Evolutionary conservation across 2,113 vertebrate genomes (phyloP), one percentile per base, ranked within the genome.

Genomic region (Candoia aspera): DNA sequence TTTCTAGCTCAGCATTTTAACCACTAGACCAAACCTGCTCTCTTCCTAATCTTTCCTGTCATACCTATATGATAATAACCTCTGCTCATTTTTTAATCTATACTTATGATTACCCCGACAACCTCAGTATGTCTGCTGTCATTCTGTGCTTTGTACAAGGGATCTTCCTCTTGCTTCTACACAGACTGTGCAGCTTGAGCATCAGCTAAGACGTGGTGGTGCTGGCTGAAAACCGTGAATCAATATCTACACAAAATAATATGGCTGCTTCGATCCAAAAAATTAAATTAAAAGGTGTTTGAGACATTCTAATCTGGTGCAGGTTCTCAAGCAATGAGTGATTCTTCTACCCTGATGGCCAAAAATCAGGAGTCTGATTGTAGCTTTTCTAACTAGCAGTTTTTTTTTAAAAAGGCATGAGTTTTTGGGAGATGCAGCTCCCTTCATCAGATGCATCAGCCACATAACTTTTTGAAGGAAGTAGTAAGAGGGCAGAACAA

Each of bases 21-120:
- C n/a, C n/a, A n/a, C n/a, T n/a, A n/a, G n/a, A n/a, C n/a, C n/a
- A n/a, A n/a, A n/a, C n/a, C n/a, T n/a, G n/a, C n/a, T n/a, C n/a
- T n/a, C n/a, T 88, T 90, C n/a, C 84, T 37, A 9, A 58, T 0
- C 88, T 87, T 19, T 33, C 13, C 84, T 49, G 84, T 90, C 68
- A 37, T 0, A 86, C 85, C 93, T 60, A 29, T 53, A 57, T 68
- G 17, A 85, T 29, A 17, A 33, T 89, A 92, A 54, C 17, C 92
- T 94, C 83, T 33, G 4, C 95, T 91, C 83, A 88, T 87, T 91
- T 90, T 84, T 64, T 33, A 92, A 90, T 4, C 93, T 88, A 55
- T 9, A 0, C 89, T 92, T 90, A 88, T 90, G 91, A 89, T 12
- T 90, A 92, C 17, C 92, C 92, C 91, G 94, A 88, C 91, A 91